Evolutionary conservation across 2,113 vertebrate species (phyloP), one percentile per base, ranked within the genome.

Genomic region (Talpa occidentalis): DNA sequence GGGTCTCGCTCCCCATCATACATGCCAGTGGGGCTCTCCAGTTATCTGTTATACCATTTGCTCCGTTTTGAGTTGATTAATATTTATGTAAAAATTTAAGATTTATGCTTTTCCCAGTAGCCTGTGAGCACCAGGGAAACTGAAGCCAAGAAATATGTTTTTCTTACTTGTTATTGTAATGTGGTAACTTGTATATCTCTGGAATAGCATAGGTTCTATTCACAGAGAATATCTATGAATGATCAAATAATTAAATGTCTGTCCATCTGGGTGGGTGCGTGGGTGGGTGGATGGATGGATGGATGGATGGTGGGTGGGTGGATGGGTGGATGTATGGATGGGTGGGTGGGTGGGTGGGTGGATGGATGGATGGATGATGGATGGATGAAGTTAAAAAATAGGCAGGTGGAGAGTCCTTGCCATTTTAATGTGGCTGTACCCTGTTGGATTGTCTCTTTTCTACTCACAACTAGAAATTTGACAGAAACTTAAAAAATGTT

Each of bases 41-140:
- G 74, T 76, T 74, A 77, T 66, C 54, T 24, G 17, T 56, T 78
- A 32, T 49, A 44, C 9, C 6, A n/a, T 42, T 81, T 91, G 66
- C 24, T 90, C 15, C 32, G 49, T 59, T 90, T 87, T 86, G 15
- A 91, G 6, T 72, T 92, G 30, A 42, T 78, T 91, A 59, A 77
- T 85, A 89, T 60, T 73, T 90, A 12, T 56, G 1, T 32, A 87
- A n/a, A 9, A 78, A 7, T 64, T 64, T 72, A 96, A 82, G n/a
- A 40, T 59, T 24, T 84, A 67, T 14, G 2, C 56, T 74, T 83
- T 87, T 19, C 5, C 16, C 3, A 19, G 5, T 30, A 76, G 14
- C 16, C 5, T 47, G 35, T 52, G 76, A 88, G 11, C 12, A 69
- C 26, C 16, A 76, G 30, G 11, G 22, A 95, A 60, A 66, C n/a